Conservation (phyloP, 1,140 invertebrate species). For the Monochamus saltuarius region DNA sequence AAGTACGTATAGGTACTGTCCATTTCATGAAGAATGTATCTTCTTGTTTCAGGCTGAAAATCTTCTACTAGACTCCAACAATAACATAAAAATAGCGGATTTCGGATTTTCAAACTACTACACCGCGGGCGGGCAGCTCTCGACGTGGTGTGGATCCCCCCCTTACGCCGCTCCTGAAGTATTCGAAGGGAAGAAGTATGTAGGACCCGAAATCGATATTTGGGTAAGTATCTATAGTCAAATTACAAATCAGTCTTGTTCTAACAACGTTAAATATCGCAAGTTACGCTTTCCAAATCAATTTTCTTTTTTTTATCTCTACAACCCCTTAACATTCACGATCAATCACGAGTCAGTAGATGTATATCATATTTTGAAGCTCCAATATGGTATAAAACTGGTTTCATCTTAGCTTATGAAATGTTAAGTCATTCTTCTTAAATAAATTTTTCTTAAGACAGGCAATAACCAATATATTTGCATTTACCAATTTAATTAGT, state of each 20-base stretch:
- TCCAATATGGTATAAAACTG: too few species aligned
- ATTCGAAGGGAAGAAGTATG: conserved; percentile 95
- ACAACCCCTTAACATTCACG: too few species aligned
- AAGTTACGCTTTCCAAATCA: too few species aligned
- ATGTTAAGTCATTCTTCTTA: too few species aligned
- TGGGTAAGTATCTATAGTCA: conserved; percentile 70
- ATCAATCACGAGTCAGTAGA: too few species aligned
- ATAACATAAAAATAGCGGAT: conserved; percentile 96
- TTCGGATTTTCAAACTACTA: conserved; percentile 96
- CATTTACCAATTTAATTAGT: too few species aligned
- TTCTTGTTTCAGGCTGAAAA: conserved; percentile 79
- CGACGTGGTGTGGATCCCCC: conserved; percentile 97
- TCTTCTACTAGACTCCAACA: conserved; percentile 87
- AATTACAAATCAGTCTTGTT: neutral
- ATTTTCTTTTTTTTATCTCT: too few species aligned
- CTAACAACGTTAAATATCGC: neutral
- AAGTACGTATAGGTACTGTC: neutral
- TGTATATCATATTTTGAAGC: too few species aligned
- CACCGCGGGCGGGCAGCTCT: conserved; percentile 76
- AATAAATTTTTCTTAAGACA: too few species aligned
- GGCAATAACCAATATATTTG: too few species aligned
- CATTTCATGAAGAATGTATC: neutral
- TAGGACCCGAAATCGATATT: conserved; percentile 95
- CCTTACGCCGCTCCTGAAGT: conserved; percentile 97
- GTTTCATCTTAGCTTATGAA: too few species aligned